Percentiles rank a stretch among this genome's conserved stretches.
Conservation (phyloP, 1,140 invertebrate species). For the Atta cephalotes region DNA sequence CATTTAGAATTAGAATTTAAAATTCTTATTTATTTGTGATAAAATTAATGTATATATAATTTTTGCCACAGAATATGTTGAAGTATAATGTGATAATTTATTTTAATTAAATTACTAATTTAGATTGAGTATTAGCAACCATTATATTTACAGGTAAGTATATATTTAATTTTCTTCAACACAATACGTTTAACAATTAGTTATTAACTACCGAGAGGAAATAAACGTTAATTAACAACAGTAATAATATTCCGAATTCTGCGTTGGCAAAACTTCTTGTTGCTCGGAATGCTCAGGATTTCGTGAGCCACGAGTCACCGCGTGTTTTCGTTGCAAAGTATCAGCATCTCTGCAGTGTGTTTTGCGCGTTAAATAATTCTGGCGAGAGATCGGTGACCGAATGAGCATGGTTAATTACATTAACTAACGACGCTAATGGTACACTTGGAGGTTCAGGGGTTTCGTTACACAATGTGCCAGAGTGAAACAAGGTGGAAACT, state of each 20-base stretch:
- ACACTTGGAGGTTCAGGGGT: not conserved
- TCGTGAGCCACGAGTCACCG: not conserved
- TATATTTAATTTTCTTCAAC: not conserved
- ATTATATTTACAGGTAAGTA: not conserved
- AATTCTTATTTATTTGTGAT: not conserved
- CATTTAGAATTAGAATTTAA: not conserved
- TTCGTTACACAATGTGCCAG: constrained; percentile 34
- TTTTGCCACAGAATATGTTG: not conserved
- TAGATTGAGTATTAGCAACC: not conserved
- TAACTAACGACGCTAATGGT: constrained; percentile 57
- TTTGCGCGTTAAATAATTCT: constrained; percentile 42
- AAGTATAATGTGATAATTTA: not conserved
- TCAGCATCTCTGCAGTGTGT: not conserved
- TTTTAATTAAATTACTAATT: not conserved
- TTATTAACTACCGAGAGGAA: not conserved
- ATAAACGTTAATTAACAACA: not conserved
- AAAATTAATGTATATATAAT: not conserved
- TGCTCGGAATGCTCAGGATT: not conserved
- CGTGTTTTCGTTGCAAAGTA: not conserved
- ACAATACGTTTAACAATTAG: not conserved
- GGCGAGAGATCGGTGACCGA: not conserved
- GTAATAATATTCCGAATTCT: not conserved
- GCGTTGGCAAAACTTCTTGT: not conserved
- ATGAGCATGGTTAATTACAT: constrained; percentile 29
- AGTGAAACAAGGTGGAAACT: constrained; percentile 28